phyloP scores from a whole-genome alignment of 2,113 vertebrate species.

The Amazona vittata region DNA sequence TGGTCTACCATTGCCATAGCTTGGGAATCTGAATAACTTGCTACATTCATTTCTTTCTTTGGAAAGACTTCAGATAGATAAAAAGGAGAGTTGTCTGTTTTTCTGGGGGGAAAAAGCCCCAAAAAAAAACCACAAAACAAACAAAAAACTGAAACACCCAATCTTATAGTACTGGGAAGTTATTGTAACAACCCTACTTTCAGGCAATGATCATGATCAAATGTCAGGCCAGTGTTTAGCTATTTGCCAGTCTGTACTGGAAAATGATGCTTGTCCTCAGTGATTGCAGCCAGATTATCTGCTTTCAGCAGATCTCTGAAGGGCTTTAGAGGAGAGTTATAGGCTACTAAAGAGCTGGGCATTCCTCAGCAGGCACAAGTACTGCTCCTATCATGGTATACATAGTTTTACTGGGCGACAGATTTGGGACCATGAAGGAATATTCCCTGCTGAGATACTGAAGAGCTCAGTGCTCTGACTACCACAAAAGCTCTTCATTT shows the following conservation, averaged over 20 bases:
- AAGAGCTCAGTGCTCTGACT: not conserved
- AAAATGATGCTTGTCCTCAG: not conserved
- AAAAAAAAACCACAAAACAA: not conserved
- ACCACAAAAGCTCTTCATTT: not conserved
- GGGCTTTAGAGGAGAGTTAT: not conserved
- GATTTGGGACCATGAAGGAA: not conserved
- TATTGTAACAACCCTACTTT: not conserved
- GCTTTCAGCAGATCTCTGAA: not conserved
- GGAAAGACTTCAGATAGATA: not conserved
- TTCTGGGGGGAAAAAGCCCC: not conserved
- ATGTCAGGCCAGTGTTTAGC: not conserved
- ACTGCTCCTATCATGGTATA: rapidly evolving
- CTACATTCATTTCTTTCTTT: not conserved
- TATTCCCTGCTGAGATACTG: not conserved
- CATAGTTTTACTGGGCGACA: not conserved
- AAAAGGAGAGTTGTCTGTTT: not conserved
- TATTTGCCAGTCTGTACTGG: not conserved
- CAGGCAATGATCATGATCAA: not conserved
- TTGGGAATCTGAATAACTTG: not conserved
- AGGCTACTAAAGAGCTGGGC: not conserved
- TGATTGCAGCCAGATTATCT: not conserved
- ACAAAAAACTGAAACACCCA: not conserved
- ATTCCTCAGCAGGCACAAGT: not conserved
- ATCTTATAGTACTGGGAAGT: not conserved
- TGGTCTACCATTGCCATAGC: not conserved